Evolutionary conservation across 2,113 vertebrate genomes (phyloP).

Genomic region (Sminthopsis crassicaudata): DNA sequence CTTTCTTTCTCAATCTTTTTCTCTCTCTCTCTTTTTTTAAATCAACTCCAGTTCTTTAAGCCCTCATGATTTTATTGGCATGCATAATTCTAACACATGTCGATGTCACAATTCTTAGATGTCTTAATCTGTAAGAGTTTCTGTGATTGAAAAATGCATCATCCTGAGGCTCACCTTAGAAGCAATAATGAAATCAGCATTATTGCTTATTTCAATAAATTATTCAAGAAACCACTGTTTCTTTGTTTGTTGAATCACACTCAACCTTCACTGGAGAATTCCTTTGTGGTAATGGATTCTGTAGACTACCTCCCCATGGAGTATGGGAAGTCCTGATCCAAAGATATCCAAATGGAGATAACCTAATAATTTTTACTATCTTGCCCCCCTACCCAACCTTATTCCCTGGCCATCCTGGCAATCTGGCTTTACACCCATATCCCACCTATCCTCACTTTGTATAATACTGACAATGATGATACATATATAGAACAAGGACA

Average conservation of each 20-base stretch:
- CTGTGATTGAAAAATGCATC: background rate
- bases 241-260: background rate
- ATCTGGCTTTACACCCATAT: no score
- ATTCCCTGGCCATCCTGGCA: no score
- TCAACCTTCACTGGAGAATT: background rate
- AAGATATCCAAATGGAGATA: no score
- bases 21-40: background rate
- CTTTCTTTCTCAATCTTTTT: background rate
- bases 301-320: no score
- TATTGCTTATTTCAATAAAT: background rate
- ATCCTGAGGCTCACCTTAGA: background rate
- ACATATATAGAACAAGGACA: no score
- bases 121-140: background rate
- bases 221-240: background rate
- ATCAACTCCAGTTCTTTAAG: background rate
- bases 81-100: background rate
- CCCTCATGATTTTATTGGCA: background rate
- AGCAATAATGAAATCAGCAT: background rate
- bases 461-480: no score
- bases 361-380: no score
- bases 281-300: no score
- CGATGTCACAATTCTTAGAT: background rate
- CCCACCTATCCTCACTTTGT: no score
- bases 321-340: no score
- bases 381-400: no score